phyloP scores from a whole-genome alignment of 23 tunicate species.

The Styela clava region DNA sequence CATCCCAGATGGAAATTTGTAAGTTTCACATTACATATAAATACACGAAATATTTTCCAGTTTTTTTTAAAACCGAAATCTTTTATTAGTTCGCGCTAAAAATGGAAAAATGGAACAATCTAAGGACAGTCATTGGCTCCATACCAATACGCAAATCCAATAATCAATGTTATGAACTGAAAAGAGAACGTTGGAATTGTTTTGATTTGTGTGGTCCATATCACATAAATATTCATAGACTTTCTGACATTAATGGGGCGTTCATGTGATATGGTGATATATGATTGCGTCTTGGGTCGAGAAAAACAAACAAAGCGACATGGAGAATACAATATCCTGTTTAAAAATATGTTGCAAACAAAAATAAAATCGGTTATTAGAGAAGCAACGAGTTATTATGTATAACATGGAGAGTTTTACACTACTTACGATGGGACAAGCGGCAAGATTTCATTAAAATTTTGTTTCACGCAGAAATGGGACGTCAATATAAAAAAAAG shows the following conservation, averaged over 20 bases:
- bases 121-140: background rate
- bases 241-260: background rate
- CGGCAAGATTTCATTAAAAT: no score
- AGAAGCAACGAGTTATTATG: no score
- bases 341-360: background rate
- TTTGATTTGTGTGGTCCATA: background rate
- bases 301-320: background rate
- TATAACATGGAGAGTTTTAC: no score
- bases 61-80: no score
- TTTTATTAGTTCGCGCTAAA: background rate
- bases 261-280: background rate
- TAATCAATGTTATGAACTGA: background rate
- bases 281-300: background rate
- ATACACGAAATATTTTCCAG: no score
- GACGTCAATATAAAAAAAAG: no score
- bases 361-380: no score
- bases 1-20: no score
- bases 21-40: no score
- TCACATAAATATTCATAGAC: background rate
- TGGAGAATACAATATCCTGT: background rate
- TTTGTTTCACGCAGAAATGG: no score
- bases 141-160: background rate
- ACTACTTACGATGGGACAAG: no score
- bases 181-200: background rate
- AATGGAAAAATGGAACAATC: no score